Evolutionary conservation across 2,888 invertebrate genomes (phyloP).

Genomic region (Drosophila anomalipes): DNA sequence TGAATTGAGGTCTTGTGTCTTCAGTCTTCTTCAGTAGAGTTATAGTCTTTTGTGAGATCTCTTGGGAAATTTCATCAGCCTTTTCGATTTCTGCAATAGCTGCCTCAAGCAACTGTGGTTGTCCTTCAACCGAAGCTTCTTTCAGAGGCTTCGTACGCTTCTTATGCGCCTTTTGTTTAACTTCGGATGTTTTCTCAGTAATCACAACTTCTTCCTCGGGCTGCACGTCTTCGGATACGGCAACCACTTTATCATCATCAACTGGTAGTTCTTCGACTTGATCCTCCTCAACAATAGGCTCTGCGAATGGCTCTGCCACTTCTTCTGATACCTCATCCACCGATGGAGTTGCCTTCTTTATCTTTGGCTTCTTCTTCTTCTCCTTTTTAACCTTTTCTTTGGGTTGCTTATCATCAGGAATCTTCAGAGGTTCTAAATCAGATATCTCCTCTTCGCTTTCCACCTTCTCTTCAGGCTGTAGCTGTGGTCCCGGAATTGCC

Average conservation of each 20-base stretch:
- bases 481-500: conserved; percentile 72
- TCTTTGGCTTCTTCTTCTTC: conserved; percentile 83
- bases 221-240: conserved; percentile 82
- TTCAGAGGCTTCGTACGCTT: conserved; percentile 84
- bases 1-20: conserved; percentile 84
- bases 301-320: conserved; percentile 82
- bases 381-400: conserved; percentile 84
- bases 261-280: conserved; percentile 81
- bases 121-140: conserved; percentile 82
- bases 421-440: conserved; percentile 71
- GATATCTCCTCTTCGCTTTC: conserved; percentile 76
- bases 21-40: conserved; percentile 84
- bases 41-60: conserved; percentile 86
- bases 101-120: conserved; percentile 82
- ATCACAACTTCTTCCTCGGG: conserved; percentile 81
- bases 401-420: conserved; percentile 83
- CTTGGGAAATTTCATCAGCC: conserved; percentile 78
- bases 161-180: conserved; percentile 84
- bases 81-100: conserved; percentile 81
- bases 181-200: conserved; percentile 69
- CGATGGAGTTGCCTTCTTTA: conserved; percentile 83
- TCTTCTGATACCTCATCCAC: conserved; percentile 84
- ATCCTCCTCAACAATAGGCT: conserved; percentile 83
- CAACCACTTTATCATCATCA: conserved; percentile 81
- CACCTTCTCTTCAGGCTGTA: conserved; percentile 79